phyloP scores from a whole-genome alignment of 2,888 invertebrate species.

The Biston stratarius region DNA sequence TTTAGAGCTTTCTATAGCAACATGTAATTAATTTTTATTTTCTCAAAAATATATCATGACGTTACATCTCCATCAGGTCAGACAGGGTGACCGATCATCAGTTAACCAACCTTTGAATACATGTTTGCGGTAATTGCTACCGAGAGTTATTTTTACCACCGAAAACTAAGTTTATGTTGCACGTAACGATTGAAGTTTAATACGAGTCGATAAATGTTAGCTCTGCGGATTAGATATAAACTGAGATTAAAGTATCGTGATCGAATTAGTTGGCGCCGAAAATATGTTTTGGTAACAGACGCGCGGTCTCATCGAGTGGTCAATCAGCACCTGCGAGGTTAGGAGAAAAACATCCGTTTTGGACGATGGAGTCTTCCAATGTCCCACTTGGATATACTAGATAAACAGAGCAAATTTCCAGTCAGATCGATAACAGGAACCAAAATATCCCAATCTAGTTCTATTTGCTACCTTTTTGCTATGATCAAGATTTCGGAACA shows the following conservation, averaged over 20 bases:
- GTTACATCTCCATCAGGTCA: not conserved
- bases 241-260: slow-evolving; percentile 43
- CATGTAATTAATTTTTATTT: not conserved
- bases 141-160: slow-evolving; percentile 21
- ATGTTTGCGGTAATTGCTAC: slow-evolving; percentile 11
- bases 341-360: slow-evolving; percentile 35
- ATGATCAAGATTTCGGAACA: too few relatives aligned
- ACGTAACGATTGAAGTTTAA: slow-evolving; percentile 47
- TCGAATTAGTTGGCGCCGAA: slow-evolving; percentile 46
- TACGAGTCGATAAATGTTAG: slow-evolving; percentile 39
- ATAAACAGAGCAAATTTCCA: slow-evolving; percentile 10
- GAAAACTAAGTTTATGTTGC: slow-evolving; percentile 40
- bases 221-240: slow-evolving; percentile 38
- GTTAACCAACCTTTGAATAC: slow-evolving; percentile 2
- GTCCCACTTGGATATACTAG: slow-evolving; percentile 18
- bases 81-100: not conserved
- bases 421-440: slow-evolving; percentile 3
- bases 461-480: not conserved
- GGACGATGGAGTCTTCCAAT: slow-evolving; percentile 27
- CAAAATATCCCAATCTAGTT: not conserved
- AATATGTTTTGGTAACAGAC: slow-evolving; percentile 36
- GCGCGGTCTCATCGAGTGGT: slow-evolving; percentile 21
- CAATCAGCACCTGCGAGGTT: slow-evolving; percentile 17
- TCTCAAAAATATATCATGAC: slow-evolving; percentile 1
- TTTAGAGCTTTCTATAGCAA: not conserved